Conservation (phyloP, 2,113 vertebrate genomes). For the Australoheros scitulus region DNA sequence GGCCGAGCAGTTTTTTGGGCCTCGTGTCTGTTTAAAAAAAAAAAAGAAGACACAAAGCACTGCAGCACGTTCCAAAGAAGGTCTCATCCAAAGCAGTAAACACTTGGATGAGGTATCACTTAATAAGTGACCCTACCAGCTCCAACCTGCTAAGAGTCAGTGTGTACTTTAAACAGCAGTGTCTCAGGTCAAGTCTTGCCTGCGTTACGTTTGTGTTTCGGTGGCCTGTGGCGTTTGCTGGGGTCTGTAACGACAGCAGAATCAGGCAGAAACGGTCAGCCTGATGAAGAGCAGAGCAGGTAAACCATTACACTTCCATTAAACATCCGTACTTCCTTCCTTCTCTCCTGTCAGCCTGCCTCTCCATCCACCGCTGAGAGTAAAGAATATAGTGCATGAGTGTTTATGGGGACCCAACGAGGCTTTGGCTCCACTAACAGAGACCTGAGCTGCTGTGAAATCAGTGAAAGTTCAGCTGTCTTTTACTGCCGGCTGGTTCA, state of each 20-base stretch:
- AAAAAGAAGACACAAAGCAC: neutral
- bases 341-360: neutral
- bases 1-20: neutral
- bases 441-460: neutral
- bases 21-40: neutral
- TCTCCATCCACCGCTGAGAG: neutral
- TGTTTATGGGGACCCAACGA: neutral
- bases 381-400: neutral
- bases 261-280: neutral
- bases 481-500: neutral
- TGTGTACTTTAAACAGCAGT: too few relatives aligned
- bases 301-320: conserved; percentile 23
- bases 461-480: neutral
- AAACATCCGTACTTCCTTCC: conserved; percentile 47
- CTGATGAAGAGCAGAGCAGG: conserved; percentile 58
- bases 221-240: conserved; percentile 26
- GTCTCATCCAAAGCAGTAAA: neutral
- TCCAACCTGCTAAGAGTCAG: conserved; percentile 4
- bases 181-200: too few relatives aligned
- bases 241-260: conserved; percentile 30
- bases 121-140: neutral
- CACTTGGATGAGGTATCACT: neutral
- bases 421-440: neutral
- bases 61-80: neutral
- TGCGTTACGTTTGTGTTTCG: neutral